Percentiles rank a stretch among this genome's conserved stretches.
These are phyloP conservation scores for Conchocele bisecta DNA, from an alignment of 2,888 invertebrate genomes.

Conservation along the genomic window DNA sequence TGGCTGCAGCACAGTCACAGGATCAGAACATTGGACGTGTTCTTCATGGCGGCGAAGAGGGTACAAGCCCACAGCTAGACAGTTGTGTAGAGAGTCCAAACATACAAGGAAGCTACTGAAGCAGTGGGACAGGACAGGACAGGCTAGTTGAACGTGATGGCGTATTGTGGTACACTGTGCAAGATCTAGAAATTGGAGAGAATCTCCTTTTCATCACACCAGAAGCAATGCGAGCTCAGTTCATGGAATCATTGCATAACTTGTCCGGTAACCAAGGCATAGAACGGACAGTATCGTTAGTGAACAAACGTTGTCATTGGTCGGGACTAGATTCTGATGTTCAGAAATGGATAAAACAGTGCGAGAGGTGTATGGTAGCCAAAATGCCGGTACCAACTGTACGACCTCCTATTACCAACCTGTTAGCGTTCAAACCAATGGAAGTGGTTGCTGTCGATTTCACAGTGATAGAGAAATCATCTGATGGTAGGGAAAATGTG, in stretches of 20 bases:
- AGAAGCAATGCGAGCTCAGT: constrained; percentile 2
- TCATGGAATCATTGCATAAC: background rate
- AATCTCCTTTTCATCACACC: constrained; percentile 1
- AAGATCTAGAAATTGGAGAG: constrained; percentile 4
- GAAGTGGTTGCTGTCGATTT: no score
- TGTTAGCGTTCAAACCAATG: background rate
- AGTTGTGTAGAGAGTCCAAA: background rate
- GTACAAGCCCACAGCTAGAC: constrained; percentile 2
- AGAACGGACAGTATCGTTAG: background rate
- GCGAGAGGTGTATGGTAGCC: constrained; percentile 34
- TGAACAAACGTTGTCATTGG: constrained; percentile 30
- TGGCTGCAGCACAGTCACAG: background rate
- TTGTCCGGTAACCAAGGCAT: background rate
- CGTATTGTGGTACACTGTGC: no score
- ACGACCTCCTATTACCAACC: background rate
- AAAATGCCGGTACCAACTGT: constrained; percentile 9
- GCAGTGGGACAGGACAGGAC: no score
- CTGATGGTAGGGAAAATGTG: constrained; percentile 47
- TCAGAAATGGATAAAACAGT: constrained; percentile 7
- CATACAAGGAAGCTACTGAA: background rate
- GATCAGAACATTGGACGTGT: background rate
- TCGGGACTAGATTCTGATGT: constrained; percentile 17
- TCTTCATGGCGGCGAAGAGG: background rate
- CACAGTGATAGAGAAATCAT: no score
- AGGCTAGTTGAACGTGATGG: no score